Evolutionary conservation across 2,888 invertebrate genomes (phyloP).

Genomic region (Platynereis dumerilii): DNA sequence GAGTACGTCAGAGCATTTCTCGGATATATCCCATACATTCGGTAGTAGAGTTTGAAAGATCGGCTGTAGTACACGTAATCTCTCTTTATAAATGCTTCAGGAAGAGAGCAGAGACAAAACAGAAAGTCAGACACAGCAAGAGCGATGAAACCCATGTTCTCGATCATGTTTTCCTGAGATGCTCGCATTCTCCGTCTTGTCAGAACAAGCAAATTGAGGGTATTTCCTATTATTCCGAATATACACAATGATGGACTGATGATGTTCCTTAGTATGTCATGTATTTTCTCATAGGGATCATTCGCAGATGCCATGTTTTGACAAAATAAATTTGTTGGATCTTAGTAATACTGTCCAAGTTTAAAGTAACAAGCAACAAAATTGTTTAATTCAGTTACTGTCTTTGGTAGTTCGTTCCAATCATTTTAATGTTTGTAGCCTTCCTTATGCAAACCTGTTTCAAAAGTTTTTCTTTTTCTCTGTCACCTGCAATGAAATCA

Average conservation of each 20-base stretch:
- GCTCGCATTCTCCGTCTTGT: constrained; percentile 51
- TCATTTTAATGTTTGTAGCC: too few species aligned
- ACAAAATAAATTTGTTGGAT: too few species aligned
- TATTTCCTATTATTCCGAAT: constrained; percentile 55
- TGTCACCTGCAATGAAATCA: too few species aligned
- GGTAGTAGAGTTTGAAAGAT: constrained; percentile 38
- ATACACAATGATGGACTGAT: constrained; percentile 52
- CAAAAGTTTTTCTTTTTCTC: too few species aligned
- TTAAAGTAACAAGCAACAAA: too few species aligned
- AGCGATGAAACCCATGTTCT: constrained; percentile 57
- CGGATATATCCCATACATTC: constrained; percentile 39
- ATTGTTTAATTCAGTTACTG: too few species aligned
- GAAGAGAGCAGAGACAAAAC: constrained; percentile 54
- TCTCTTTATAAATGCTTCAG: constrained; percentile 48
- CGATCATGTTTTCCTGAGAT: constrained; percentile 55
- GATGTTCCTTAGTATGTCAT: constrained; percentile 45
- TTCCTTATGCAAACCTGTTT: too few species aligned
- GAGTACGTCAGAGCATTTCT: constrained; percentile 58
- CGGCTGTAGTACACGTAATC: constrained; percentile 34
- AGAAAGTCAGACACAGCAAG: constrained; percentile 58
- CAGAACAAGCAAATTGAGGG: constrained; percentile 53
- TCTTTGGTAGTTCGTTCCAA: too few species aligned
- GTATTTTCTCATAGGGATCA: constrained; percentile 28
- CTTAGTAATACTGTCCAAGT: too few species aligned
- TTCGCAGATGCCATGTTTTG: too few species aligned